These are phyloP conservation scores for Pseudotriccus pelzelni DNA, from an alignment of 2,797 vertebrate species.

Conservation along the genomic window DNA sequence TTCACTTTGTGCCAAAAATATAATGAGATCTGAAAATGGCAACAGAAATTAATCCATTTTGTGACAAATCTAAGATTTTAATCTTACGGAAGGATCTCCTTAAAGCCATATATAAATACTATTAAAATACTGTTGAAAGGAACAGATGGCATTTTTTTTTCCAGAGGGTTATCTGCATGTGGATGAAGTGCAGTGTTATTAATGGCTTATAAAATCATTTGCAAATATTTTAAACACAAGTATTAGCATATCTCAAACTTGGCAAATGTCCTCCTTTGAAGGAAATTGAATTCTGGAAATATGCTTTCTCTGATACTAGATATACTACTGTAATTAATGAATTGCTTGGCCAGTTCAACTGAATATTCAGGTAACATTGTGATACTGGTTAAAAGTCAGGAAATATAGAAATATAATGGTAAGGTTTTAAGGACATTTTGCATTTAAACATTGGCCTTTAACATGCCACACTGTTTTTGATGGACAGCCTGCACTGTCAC, in stretches of 20 bases:
- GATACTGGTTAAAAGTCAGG: neutral
- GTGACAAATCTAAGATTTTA: slow-evolving; percentile 26
- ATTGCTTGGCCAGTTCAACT: neutral
- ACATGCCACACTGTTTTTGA: neutral
- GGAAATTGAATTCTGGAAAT: neutral
- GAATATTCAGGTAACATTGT: neutral
- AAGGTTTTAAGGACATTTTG: neutral
- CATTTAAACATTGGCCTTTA: neutral
- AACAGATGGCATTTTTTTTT: slow-evolving; percentile 21
- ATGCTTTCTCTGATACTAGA: neutral
- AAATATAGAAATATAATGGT: neutral
- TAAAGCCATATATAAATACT: neutral
- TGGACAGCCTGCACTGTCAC: neutral
- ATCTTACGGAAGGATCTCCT: neutral
- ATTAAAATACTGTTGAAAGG: neutral
- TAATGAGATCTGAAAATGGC: slow-evolving; percentile 15
- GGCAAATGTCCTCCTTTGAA: neutral
- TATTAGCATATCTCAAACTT: neutral
- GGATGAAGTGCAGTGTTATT: slow-evolving; percentile 32
- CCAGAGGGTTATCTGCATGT: slow-evolving; percentile 20
- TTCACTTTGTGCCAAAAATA: neutral
- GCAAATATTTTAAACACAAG: slow-evolving; percentile 43
- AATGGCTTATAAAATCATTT: slow-evolving; percentile 36
- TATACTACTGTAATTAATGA: neutral
- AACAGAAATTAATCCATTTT: slow-evolving; percentile 29